phyloP scores from a whole-genome alignment of 2,888 invertebrate genomes.

The Nebria salina region DNA sequence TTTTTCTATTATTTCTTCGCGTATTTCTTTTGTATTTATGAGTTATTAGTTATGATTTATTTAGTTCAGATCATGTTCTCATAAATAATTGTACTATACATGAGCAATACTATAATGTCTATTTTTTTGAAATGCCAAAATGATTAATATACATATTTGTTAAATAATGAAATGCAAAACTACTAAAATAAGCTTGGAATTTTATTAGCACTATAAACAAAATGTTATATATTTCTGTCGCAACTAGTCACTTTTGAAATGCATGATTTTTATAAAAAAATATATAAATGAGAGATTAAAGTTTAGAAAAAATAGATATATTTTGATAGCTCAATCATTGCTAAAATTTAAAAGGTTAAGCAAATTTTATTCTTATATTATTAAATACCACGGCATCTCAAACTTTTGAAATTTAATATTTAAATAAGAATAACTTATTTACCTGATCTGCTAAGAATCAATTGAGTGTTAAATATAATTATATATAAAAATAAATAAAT shows the following conservation, averaged over 20 bases:
- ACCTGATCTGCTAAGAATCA: no score
- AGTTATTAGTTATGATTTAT: slow-evolving; percentile 1
- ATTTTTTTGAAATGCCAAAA: background rate
- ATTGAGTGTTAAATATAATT: no score
- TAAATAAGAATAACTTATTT: no score
- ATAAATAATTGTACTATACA: slow-evolving; percentile 8
- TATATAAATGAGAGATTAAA: background rate
- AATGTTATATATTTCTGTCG: background rate
- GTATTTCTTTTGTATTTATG: background rate
- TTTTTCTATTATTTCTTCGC: background rate
- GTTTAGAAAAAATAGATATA: background rate
- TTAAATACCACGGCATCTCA: background rate
- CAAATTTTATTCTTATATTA: background rate
- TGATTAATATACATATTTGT: background rate
- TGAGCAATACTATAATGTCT: slow-evolving; percentile 6
- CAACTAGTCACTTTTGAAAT: background rate
- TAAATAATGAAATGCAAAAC: no score
- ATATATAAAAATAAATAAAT: no score
- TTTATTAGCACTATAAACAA: background rate
- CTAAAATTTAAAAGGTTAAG: background rate
- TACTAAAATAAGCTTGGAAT: background rate
- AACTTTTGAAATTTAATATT: background rate
- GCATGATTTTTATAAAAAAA: background rate
- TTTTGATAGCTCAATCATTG: background rate
- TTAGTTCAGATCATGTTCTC: background rate